Percentiles rank a stretch among this genome's conserved stretches.
These are phyloP conservation scores for Dendrolimus kikuchii DNA, from an alignment of 1,140 invertebrate genomes.

Conservation along the genomic window DNA sequence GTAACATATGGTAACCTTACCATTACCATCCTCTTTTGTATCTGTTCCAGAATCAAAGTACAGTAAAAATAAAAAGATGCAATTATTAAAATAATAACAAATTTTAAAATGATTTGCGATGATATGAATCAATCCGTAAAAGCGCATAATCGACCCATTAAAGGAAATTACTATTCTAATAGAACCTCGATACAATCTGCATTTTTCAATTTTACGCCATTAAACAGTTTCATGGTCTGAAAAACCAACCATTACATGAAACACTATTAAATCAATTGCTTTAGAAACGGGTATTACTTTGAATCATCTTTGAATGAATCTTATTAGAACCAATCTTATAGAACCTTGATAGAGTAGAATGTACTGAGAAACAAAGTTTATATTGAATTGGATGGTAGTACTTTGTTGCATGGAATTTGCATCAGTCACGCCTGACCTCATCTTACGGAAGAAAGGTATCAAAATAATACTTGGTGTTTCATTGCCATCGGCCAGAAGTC, in stretches of 20 bases:
- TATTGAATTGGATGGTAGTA: conserved; percentile 20
- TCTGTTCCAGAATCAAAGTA: too few relatives aligned
- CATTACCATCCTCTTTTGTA: too few relatives aligned
- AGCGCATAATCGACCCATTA: not conserved
- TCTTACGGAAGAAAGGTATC: conserved; percentile 54
- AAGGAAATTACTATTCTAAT: not conserved
- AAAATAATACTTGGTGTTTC: conserved; percentile 49
- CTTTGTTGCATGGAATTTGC: conserved; percentile 41
- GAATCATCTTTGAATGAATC: conserved; percentile 2
- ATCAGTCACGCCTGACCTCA: conserved; percentile 55
- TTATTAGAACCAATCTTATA: conserved; percentile 12
- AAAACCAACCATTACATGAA: conserved; percentile 21
- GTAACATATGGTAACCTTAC: too few relatives aligned
- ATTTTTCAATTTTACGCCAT: conserved; percentile 42
- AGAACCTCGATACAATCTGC: not conserved
- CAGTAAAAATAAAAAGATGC: too few relatives aligned
- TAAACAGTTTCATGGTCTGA: conserved; percentile 47
- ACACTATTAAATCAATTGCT: conserved; percentile 15
- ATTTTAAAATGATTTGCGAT: too few relatives aligned
- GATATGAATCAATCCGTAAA: not conserved
- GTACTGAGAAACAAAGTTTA: conserved; percentile 13
- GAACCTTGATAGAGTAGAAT: conserved; percentile 15
- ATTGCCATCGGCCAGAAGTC: conserved; percentile 25
- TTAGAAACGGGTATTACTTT: conserved; percentile 10
- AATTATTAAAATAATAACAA: too few relatives aligned